phyloP scores from a whole-genome alignment of 2,888 invertebrate species.

The Luperina nickerlii region DNA sequence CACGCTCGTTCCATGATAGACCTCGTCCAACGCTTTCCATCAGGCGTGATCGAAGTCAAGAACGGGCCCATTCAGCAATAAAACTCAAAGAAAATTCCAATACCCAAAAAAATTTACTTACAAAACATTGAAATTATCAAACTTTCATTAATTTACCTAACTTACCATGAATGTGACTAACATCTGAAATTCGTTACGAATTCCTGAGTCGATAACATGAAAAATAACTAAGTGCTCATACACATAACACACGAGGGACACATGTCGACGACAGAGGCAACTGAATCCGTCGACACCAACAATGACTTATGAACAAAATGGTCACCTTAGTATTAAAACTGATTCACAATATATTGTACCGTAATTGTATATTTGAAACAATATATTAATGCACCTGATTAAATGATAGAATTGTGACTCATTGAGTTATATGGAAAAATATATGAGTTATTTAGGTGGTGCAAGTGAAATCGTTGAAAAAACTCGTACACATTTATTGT shows the following conservation, averaged over 20 bases:
- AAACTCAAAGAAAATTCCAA: no score
- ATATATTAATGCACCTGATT: conserved; percentile 47
- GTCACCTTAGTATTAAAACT: not conserved
- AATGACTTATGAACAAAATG: conserved; percentile 15
- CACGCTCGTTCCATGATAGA: no score
- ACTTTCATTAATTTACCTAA: conserved; percentile 29
- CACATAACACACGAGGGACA: not conserved
- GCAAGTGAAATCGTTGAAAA: conserved; percentile 27
- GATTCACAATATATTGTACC: conserved; percentile 23
- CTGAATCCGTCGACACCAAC: not conserved
- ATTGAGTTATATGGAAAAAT: conserved; percentile 29
- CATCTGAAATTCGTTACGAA: conserved; percentile 56
- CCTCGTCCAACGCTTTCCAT: no score
- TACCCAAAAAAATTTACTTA: not conserved
- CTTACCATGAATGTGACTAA: conserved; percentile 51
- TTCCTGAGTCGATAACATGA: conserved; percentile 50
- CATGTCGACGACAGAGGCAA: not conserved
- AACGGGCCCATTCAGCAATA: no score
- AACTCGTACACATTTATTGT: conserved; percentile 4
- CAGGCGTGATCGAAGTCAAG: no score
- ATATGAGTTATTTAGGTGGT: conserved; percentile 21
- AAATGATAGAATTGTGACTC: conserved; percentile 44
- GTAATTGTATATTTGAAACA: conserved; percentile 30
- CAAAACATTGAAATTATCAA: not conserved
- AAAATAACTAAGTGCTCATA: not conserved